A percentile compares a stretch with the other conserved stretches of the same genome.
Conservation (phyloP, 2,797 vertebrate genomes). For the Chelon labrosus region DNA sequence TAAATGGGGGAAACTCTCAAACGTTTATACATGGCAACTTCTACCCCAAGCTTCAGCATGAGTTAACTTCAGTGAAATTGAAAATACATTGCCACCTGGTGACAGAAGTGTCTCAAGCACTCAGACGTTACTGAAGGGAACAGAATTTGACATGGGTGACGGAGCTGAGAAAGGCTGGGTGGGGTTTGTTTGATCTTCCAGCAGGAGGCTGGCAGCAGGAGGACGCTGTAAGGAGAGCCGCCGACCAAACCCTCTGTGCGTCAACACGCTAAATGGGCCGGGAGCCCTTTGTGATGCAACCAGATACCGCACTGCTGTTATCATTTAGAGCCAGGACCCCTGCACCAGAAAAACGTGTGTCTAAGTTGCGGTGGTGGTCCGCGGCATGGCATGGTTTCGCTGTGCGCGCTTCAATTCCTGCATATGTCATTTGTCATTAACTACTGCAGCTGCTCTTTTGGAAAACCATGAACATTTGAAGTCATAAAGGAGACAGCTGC, state of each 20-base stretch:
- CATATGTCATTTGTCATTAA: conserved; percentile 77
- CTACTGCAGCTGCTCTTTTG: conserved; percentile 47
- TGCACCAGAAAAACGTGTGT: conserved; percentile 51
- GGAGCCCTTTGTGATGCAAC: conserved; percentile 62
- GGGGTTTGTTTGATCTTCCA: conserved; percentile 57
- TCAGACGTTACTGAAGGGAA: conserved; percentile 53
- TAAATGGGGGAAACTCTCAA: background rate
- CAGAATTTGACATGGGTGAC: conserved; percentile 49
- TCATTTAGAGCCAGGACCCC: conserved; percentile 68
- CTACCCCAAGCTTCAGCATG: background rate
- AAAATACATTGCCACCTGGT: conserved; percentile 43
- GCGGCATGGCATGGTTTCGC: conserved; percentile 45
- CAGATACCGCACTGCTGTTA: conserved; percentile 75
- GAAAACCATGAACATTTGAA: conserved; percentile 63
- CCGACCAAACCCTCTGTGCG: conserved; percentile 55
- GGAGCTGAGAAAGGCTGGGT: conserved; percentile 47
- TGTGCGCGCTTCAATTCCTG: conserved; percentile 65
- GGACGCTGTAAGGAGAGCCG: conserved; percentile 42
- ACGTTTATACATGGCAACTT: background rate
- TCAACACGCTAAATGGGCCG: conserved; percentile 48
- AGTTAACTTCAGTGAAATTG: conserved; percentile 18
- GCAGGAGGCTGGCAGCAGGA: conserved; percentile 53
- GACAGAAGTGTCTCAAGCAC: conserved; percentile 41
- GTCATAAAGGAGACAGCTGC: conserved; percentile 35
- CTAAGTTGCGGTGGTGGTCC: conserved; percentile 67